Evolutionary conservation across 92 coral and sea anemone species (phyloP), one percentile per base, ranked within the genome.

Genomic region (Phymanthus crucifer): DNA sequence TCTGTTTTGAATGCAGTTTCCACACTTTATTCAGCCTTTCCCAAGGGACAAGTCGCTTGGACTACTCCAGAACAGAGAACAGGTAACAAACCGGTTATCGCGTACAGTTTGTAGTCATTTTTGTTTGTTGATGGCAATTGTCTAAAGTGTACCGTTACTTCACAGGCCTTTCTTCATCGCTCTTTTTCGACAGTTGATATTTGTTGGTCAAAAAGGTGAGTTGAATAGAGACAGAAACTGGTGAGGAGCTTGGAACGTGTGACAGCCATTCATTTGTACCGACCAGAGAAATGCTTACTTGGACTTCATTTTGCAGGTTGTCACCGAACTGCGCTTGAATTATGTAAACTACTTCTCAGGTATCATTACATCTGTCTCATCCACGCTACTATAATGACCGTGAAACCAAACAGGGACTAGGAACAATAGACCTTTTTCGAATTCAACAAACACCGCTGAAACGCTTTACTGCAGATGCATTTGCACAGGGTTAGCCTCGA

Each of bases 1-100:
- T 87, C 85, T 93, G 98, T 74, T 88, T 90, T 75, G 99, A 95
- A 69, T 86, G 96, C 76, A 93, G 98, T 76, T 95, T 95, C 75
- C 99, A 95, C 76, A 94, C 99, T 1, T 56, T 93, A 80, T 95
- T 95, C 80, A 95, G 93, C 69, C 93, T 95, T 8, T 89, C 98
- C 29, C 94, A 91, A 79, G 99, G 98, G 32, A 87, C 84, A 21
- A 84, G 96, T 52, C 88, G 99, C 35, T 91, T 95, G 71, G 96
- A 91, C 58, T 95, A 93, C 86, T 89, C 73, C 54, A 87, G 90
- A 57, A 85, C 99, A 24, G 99, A 95, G 68, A 95, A 95, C 87
- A 95, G 99, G 98, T 93, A 34, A 71, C 18, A 36, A 45, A 3
- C 10, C 0, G 31, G 31, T 74, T 45, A 32, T n/a, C n/a, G n/a